Conservation (phyloP, 2,113 vertebrate species). For the Pollimyrus isidori region DNA sequence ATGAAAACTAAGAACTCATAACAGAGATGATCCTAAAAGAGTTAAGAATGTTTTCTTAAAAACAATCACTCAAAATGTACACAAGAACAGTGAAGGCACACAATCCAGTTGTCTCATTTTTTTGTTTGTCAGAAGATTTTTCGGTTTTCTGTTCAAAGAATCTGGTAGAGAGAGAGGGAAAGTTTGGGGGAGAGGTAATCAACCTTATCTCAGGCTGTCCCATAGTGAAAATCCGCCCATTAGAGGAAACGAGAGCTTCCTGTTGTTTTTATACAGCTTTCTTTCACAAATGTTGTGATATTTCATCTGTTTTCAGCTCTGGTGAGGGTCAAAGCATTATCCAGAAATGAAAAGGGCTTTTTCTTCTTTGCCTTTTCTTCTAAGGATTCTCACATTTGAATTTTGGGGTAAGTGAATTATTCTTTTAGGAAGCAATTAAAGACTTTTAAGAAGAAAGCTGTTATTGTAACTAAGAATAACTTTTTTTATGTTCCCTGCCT, state of each 20-base stretch:
- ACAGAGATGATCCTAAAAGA: neutral
- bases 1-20: neutral
- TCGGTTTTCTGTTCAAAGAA: slow-evolving; percentile 1
- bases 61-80: neutral
- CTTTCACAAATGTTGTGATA: slow-evolving; percentile 56
- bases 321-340: slow-evolving; percentile 41
- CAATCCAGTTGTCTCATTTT: neutral
- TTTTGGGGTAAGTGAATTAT: slow-evolving; percentile 11
- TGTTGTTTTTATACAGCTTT: slow-evolving; percentile 62
- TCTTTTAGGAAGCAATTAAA: neutral
- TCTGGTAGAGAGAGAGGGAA: neutral
- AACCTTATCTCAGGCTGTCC: slow-evolving; percentile 47
- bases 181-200: slow-evolving; percentile 22
- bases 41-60: neutral
- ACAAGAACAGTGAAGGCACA: neutral
- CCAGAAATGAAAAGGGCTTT: slow-evolving; percentile 41
- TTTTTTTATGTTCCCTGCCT: neutral
- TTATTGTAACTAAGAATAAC: neutral
- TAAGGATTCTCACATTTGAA: neutral
- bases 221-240: slow-evolving; percentile 54
- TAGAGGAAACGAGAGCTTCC: slow-evolving; percentile 63
- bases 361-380: slow-evolving; percentile 27
- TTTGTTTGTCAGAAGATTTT: neutral
- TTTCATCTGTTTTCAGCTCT: slow-evolving; percentile 43
- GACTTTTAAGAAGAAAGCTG: neutral